Evolutionary conservation across 2,888 invertebrate genomes (phyloP).

Genomic region (Ptilodon capucinus): DNA sequence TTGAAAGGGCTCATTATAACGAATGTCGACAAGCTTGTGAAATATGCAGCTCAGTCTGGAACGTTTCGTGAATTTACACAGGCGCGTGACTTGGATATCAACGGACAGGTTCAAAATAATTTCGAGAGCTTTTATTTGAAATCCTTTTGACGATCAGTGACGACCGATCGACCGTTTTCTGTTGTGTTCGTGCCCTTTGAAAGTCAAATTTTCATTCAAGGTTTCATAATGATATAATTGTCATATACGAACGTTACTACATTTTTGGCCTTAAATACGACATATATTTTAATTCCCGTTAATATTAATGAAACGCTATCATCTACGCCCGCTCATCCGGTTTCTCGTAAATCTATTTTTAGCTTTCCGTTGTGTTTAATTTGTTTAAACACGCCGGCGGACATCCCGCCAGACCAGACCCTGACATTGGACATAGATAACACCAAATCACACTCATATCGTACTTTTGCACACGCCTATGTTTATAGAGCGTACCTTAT

Average conservation of each 20-base stretch:
- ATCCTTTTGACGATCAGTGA: background rate
- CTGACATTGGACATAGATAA: background rate
- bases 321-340: background rate
- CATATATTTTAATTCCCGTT: too few relatives aligned
- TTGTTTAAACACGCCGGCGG: too few relatives aligned
- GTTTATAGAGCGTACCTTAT: background rate
- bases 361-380: background rate
- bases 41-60: background rate
- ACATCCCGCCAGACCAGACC: background rate
- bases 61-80: background rate
- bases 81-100: background rate
- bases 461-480: background rate
- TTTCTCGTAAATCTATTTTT: too few relatives aligned
- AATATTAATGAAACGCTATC: background rate
- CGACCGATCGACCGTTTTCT: background rate
- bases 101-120: background rate
- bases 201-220: background rate
- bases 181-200: background rate
- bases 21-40: conserved; percentile 1
- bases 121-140: background rate
- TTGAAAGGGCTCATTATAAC: conserved; percentile 13
- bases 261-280: too few relatives aligned
- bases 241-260: too few relatives aligned
- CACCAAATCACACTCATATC: background rate
- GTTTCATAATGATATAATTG: too few relatives aligned